Conservation (phyloP, 2,888 invertebrate genomes). For the Heliconius charithonia region DNA sequence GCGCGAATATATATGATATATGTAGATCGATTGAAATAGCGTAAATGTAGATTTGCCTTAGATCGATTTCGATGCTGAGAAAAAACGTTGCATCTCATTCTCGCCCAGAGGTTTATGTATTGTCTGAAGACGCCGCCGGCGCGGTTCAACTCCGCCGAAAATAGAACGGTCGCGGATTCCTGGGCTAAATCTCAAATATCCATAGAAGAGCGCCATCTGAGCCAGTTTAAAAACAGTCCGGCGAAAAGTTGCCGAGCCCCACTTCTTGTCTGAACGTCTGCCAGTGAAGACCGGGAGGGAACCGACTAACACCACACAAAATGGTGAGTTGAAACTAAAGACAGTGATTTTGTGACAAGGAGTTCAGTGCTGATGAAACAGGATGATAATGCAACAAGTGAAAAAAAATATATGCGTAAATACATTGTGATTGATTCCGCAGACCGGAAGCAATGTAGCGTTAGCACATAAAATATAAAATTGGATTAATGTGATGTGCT, state of each 20-base stretch:
- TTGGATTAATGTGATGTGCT: constrained; percentile 69
- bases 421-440: constrained; percentile 70
- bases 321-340: constrained; percentile 85
- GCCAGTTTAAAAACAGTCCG: constrained; percentile 89
- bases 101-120: constrained; percentile 54
- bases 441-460: constrained; percentile 65
- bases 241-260: constrained; percentile 87
- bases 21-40: constrained; percentile 80
- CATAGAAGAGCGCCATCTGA: constrained; percentile 88
- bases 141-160: constrained; percentile 75
- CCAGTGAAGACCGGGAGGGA: constrained; percentile 88
- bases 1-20: constrained; percentile 56
- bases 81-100: constrained; percentile 68
- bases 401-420: constrained; percentile 57
- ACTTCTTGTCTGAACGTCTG: constrained; percentile 91
- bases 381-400: constrained; percentile 69
- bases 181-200: constrained; percentile 86
- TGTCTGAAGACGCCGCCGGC: constrained; percentile 64
- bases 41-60: constrained; percentile 76
- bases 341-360: constrained; percentile 78
- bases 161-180: constrained; percentile 83
- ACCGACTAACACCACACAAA: constrained; percentile 86
- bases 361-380: constrained; percentile 71
- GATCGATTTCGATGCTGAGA: constrained; percentile 54
- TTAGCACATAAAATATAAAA: constrained; percentile 48